Evolutionary conservation across 2,888 invertebrate genomes (phyloP).

Genomic region (Cabera pusaria): DNA sequence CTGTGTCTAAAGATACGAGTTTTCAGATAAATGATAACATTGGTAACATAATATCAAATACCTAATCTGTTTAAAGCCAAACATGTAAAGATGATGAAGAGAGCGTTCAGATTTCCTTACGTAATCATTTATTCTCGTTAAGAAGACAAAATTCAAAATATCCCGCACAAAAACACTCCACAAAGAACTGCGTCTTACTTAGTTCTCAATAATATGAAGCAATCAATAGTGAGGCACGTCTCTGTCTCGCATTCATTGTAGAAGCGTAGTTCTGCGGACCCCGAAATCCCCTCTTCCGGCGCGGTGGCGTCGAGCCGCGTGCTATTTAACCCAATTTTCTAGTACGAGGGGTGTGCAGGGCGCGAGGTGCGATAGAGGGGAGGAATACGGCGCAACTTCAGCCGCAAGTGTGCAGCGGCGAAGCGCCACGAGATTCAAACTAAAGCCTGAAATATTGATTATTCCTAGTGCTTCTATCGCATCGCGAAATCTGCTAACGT

Average conservation of each 20-base stretch:
- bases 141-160: no score
- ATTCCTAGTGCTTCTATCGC: slow-evolving; percentile 51
- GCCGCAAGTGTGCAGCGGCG: slow-evolving; percentile 69
- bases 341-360: slow-evolving; percentile 66
- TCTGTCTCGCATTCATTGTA: slow-evolving; percentile 76
- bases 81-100: no score
- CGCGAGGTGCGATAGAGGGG: slow-evolving; percentile 52
- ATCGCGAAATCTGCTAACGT: slow-evolving; percentile 28
- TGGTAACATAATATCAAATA: no score
- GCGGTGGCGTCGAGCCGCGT: slow-evolving; percentile 68
- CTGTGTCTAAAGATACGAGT: no score
- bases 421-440: slow-evolving; percentile 58
- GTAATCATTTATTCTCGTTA: neutral
- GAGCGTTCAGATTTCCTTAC: no score
- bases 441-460: slow-evolving; percentile 67
- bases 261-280: slow-evolving; percentile 73
- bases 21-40: no score
- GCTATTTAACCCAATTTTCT: slow-evolving; percentile 82
- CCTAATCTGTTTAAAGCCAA: no score
- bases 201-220: slow-evolving; percentile 50
- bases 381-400: slow-evolving; percentile 52
- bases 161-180: no score
- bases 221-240: slow-evolving; percentile 80
- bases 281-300: slow-evolving; percentile 77
- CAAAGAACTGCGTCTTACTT: slow-evolving; percentile 11